Evolutionary conservation across 1,140 invertebrate genomes (phyloP), one percentile per base, ranked within the genome.

Genomic region (Micrasema longulum): DNA sequence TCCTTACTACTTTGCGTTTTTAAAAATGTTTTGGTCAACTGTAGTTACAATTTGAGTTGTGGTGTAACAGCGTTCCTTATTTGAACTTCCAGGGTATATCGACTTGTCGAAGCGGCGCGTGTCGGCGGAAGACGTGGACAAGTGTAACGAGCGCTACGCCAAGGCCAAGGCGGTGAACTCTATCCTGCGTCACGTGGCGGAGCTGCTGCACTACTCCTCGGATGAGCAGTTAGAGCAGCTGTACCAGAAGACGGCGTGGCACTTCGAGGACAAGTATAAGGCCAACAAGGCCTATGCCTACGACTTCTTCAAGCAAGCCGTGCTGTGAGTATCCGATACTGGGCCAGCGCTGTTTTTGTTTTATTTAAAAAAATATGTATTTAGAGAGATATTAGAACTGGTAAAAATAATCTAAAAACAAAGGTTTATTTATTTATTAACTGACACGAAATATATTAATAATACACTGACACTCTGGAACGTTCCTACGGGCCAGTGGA

Each of bases 121-220:
- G 0, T 98, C 97, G 7, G 90, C 95, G 1, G 98, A 99, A 86
- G 98, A 99, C 85, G 93, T 99, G 48, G 92, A 97, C 74, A 97
- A 98, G 83, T 99, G 98, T 84, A 98, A 97, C 80, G 98, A 99
- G 81, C 91, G 98, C 79, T 99, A 96, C 86, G 95, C 97, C 0
- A 99, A 99, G 85, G 97, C 97, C 1, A 99, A 99, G 88, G 96
- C 97, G 52, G 97, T 99, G 41, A 99, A 99, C 84, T 99, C 97
- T 31, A 98, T 99, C 80, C 85, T 99, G 16, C 89, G 97, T 73
- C 97, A 99, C 82, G 97, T 99, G 0, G 97, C 96, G 5, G 97
- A 99, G 84, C 89, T 99, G 36, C 85, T 99, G 3, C 91, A 93
- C 71, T 99, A 96, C 81, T 92, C 95, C 77, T 92, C 85, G 67